A percentile compares a stretch with the other conserved stretches of the same genome.
Conservation (phyloP, 1,140 invertebrate species). For the Agraylea sexmaculata region DNA sequence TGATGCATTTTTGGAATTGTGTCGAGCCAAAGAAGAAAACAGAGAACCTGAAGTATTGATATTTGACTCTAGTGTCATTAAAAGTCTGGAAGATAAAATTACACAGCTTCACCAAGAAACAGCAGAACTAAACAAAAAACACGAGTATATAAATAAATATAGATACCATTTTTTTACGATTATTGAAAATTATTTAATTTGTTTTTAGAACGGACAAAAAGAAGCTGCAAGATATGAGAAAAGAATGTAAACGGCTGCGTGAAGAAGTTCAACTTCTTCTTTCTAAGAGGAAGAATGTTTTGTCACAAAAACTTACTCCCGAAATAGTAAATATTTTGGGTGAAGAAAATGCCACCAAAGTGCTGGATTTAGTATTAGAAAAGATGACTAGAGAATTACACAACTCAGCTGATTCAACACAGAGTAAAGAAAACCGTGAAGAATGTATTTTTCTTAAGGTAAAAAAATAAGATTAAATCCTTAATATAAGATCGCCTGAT, state of each 20-base stretch:
- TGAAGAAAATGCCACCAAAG: slow-evolving; percentile 1
- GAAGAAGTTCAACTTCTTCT: no score
- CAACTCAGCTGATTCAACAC: slow-evolving; percentile 14
- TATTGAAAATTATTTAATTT: slow-evolving; percentile 4
- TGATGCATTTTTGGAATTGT: slow-evolving; percentile 11
- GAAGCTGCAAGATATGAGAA: no score
- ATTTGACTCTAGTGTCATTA: slow-evolving; percentile 11
- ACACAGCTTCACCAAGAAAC: slow-evolving; percentile 12
- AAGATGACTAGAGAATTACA: slow-evolving; percentile 12
- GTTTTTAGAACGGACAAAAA: no score
- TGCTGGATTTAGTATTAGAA: slow-evolving; percentile 14
- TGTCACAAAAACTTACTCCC: no score
- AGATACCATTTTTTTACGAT: not conserved
- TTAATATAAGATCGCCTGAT: not conserved
- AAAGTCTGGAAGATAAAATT: slow-evolving; percentile 7
- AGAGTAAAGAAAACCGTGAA: slow-evolving; percentile 7
- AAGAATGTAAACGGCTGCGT: no score
- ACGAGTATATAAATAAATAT: slow-evolving; percentile 6
- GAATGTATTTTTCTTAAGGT: not conserved
- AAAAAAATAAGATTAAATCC: not conserved
- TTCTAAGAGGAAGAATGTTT: no score
- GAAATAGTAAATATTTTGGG: not conserved
- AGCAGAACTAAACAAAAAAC: slow-evolving; percentile 12
- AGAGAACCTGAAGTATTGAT: slow-evolving; percentile 5
- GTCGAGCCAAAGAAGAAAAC: not conserved